Conservation (phyloP, 1,140 invertebrate genomes). For the Saccostrea cuccullata region DNA sequence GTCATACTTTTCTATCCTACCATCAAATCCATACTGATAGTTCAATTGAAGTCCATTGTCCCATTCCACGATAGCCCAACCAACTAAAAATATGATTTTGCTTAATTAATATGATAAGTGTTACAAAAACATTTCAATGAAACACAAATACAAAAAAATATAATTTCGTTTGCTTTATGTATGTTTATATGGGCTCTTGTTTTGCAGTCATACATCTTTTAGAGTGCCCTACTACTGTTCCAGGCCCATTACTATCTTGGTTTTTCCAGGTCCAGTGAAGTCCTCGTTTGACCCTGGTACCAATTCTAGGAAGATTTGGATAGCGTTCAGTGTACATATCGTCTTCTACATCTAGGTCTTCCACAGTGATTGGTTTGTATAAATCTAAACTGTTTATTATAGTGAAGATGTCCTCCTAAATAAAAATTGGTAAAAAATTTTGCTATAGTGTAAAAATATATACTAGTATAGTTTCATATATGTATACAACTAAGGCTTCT, state of each 20-base stretch:
- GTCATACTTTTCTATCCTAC: not conserved
- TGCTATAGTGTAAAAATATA: no score
- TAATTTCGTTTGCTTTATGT: no score
- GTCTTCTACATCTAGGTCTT: not conserved
- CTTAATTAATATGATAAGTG: no score
- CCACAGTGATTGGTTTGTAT: no score
- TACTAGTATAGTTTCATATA: no score
- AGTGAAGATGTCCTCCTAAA: not conserved
- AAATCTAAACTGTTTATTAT: no score
- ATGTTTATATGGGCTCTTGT: no score
- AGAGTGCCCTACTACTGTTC: conserved; percentile 1
- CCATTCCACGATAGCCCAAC: not conserved
- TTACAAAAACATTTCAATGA: no score
- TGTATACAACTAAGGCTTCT: no score
- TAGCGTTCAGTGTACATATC: not conserved
- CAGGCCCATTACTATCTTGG: not conserved
- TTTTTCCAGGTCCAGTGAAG: not conserved
- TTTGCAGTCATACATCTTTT: not conserved
- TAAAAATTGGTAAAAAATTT: not conserved
- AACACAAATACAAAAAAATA: no score
- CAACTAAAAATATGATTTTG: not conserved
- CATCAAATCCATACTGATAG: not conserved
- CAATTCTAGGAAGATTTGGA: not conserved
- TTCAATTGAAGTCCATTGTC: not conserved
- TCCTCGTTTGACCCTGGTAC: not conserved